Percentiles rank a stretch among this genome's conserved stretches.
Conservation (phyloP, 2,113 vertebrate species). For the Monarcha castaneiventris region DNA sequence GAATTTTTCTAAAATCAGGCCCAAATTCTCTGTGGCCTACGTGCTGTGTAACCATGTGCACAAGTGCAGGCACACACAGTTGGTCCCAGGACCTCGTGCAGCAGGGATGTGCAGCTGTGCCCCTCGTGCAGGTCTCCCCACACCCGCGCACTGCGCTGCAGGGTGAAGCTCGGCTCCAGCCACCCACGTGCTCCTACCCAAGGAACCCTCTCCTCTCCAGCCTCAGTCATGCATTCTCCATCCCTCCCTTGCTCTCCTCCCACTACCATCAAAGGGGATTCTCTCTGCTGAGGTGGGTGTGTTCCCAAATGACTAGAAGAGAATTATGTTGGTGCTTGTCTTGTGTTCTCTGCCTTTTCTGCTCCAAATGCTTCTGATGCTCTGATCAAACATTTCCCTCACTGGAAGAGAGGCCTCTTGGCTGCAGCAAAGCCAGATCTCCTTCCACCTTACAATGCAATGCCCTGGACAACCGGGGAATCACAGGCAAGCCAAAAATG, state of each 20-base stretch:
- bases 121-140: not conserved
- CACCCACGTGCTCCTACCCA: not conserved
- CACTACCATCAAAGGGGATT: not conserved
- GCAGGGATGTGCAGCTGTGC: fast-evolving
- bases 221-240: not conserved
- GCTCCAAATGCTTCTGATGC: not conserved
- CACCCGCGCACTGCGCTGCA: fast-evolving
- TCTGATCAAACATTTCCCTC: not conserved
- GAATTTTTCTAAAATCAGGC: not conserved
- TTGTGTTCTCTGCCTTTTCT: not conserved
- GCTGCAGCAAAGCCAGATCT: not conserved
- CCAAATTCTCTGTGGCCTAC: not conserved
- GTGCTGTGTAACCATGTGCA: fast-evolving
- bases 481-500: not conserved
- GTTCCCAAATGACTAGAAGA: not conserved
- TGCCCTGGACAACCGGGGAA: not conserved
- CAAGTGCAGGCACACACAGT: fast-evolving
- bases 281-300: not conserved
- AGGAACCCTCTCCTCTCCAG: not conserved
- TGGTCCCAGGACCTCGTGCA: not conserved
- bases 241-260: not conserved
- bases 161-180: fast-evolving
- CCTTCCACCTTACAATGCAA: not conserved
- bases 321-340: not conserved
- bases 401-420: not conserved